Conservation (phyloP, 2,797 vertebrate species). For the Garrulus glandarius region DNA sequence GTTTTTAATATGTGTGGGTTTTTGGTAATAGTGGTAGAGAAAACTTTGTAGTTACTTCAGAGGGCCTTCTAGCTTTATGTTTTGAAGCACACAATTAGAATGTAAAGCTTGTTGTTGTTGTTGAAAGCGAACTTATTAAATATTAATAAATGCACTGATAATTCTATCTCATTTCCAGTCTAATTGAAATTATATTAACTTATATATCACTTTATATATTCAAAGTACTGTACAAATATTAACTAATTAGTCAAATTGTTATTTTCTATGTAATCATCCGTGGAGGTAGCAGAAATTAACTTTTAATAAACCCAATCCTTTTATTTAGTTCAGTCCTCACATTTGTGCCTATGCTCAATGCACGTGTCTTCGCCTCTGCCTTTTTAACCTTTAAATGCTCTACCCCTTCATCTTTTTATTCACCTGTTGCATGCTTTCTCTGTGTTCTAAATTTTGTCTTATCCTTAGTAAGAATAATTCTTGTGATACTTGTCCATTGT, state of each 20-base stretch:
- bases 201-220: constrained; percentile 53
- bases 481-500: background rate
- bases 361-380: background rate
- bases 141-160: constrained; percentile 60
- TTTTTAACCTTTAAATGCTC: constrained; percentile 6
- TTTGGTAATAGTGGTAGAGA: background rate
- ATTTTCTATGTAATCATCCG: constrained; percentile 45
- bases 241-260: constrained; percentile 64
- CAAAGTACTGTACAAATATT: constrained; percentile 55
- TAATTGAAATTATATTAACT: constrained; percentile 63
- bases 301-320: constrained; percentile 15
- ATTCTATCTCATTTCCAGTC: constrained; percentile 52
- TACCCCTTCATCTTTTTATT: background rate
- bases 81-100: constrained; percentile 51
- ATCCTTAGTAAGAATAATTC: background rate
- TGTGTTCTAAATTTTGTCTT: background rate
- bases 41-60: background rate
- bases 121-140: constrained; percentile 19
- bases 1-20: background rate
- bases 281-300: constrained; percentile 43
- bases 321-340: constrained; percentile 6
- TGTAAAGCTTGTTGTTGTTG: constrained; percentile 47
- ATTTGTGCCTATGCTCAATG: background rate
- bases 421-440: background rate
- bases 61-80: background rate